Conservation (phyloP, 2,888 invertebrate genomes). For the Invenusta paracnida region DNA sequence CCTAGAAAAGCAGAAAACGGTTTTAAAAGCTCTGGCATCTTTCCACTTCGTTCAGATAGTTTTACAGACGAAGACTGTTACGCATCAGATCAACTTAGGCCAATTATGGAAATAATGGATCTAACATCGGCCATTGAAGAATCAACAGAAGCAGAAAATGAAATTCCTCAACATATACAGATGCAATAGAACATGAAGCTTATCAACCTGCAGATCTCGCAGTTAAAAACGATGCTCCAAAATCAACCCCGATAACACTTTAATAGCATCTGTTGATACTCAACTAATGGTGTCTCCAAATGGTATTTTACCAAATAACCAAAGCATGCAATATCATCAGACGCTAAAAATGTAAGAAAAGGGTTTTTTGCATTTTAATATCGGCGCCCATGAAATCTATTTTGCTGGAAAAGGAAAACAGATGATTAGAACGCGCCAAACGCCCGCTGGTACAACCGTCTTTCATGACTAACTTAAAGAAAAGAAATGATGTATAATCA, state of each 20-base stretch:
- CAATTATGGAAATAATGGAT: neutral
- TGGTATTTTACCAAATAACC: neutral
- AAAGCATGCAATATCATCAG: neutral
- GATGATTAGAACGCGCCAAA: neutral
- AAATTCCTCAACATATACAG: neutral
- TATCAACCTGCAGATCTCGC: neutral
- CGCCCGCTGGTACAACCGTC: neutral
- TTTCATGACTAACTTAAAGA: no score
- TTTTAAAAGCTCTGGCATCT: neutral
- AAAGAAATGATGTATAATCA: no score
- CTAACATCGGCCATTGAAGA: neutral
- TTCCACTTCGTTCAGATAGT: neutral
- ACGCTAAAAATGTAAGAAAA: neutral
- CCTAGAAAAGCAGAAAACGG: neutral
- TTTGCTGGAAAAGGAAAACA: neutral
- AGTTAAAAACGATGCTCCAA: neutral
- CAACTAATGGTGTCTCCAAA: neutral
- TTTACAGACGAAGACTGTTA: neutral
- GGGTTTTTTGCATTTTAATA: neutral
- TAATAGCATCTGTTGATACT: no score
- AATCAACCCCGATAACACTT: no score
- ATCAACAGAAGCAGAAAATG: neutral
- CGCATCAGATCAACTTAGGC: neutral
- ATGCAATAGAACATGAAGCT: neutral
- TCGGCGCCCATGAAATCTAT: neutral